These are phyloP conservation scores for Orientallactaga bullata DNA, from an alignment of 2,113 vertebrate species.

Conservation along the genomic window DNA sequence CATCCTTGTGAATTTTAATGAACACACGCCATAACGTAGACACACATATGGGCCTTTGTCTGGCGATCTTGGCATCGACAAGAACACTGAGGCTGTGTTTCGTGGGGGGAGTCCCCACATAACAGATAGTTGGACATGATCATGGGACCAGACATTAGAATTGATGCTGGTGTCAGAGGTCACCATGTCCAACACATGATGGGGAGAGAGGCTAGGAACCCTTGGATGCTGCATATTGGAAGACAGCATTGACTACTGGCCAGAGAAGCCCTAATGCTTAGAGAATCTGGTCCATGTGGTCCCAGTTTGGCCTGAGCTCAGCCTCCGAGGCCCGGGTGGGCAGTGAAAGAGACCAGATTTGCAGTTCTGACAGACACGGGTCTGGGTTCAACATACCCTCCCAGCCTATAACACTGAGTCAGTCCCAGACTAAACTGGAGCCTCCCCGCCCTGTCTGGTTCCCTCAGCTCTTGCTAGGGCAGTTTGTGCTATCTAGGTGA, in stretches of 20 bases:
- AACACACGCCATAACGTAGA: accelerated
- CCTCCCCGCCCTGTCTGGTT: accelerated
- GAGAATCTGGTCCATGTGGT: accelerated
- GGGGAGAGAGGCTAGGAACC: accelerated
- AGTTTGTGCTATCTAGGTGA: accelerated
- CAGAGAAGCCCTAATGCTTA: too few species aligned
- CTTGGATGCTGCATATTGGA: accelerated
- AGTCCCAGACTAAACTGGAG: accelerated
- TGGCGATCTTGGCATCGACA: accelerated
- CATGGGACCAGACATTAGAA: accelerated
- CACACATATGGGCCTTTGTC: accelerated
- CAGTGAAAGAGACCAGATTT: not conserved
- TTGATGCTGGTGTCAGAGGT: accelerated
- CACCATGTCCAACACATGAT: accelerated
- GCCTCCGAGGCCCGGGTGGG: not conserved
- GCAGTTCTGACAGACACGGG: not conserved
- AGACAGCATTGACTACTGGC: accelerated
- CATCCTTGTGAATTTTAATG: accelerated
- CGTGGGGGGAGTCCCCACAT: accelerated
- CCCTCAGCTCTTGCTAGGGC: not conserved
- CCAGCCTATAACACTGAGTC: not conserved
- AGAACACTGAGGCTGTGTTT: accelerated
- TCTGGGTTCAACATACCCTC: too few species aligned
- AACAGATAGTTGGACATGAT: not conserved
- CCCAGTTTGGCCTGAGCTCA: not conserved